Conservation (phyloP, 2,113 vertebrate species). For the Megaceryle maxima region DNA sequence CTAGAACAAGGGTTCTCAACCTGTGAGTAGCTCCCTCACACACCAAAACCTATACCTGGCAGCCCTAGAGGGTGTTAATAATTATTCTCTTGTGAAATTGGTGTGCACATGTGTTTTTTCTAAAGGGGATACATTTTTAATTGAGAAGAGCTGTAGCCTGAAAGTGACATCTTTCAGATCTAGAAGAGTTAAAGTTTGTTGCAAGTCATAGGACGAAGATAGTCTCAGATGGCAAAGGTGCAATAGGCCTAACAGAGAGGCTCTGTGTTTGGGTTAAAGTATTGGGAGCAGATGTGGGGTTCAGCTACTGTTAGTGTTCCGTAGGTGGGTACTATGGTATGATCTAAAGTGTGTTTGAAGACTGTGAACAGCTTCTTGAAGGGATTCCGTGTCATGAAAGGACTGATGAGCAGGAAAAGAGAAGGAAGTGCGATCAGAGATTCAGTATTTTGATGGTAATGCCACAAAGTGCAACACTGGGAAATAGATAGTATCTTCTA, state of each 20-base stretch:
- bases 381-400: not conserved
- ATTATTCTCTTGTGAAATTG: not conserved
- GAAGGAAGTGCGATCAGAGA: not conserved
- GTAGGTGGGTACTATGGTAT: not conserved
- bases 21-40: not conserved
- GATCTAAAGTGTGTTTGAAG: not conserved
- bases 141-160: not conserved
- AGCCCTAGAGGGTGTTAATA: not conserved
- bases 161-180: not conserved
- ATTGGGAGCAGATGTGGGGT: not conserved
- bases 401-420: not conserved
- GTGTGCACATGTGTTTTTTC: not conserved
- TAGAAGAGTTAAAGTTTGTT: not conserved
- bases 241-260: not conserved
- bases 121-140: not conserved
- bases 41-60: not conserved
- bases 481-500: not conserved
- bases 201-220: not conserved
- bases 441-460: not conserved
- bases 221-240: not conserved
- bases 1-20: slow-evolving; percentile 63
- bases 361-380: not conserved
- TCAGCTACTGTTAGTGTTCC: not conserved
- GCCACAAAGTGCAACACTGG: not conserved
- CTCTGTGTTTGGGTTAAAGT: not conserved